Percentiles rank a stretch among this genome's conserved stretches.
Evolutionary conservation across 2,797 vertebrate species (phyloP).

Genomic region (Propithecus deckenii): DNA sequence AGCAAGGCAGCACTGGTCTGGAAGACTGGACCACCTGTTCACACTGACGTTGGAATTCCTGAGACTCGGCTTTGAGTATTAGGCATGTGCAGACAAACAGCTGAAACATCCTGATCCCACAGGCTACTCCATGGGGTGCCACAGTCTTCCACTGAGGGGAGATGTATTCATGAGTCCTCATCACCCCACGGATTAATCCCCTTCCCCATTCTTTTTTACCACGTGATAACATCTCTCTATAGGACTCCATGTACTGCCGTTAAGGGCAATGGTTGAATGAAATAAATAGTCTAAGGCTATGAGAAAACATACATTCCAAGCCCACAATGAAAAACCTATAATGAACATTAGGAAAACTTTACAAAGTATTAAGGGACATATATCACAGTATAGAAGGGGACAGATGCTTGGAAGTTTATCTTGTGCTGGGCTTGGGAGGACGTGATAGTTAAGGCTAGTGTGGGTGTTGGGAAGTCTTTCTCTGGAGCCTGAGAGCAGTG

Average conservation of each 20-base stretch:
- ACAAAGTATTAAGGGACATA: background rate
- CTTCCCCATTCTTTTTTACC: background rate
- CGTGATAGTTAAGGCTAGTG: background rate
- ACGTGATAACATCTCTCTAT: background rate
- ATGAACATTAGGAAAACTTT: background rate
- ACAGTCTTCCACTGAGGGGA: background rate
- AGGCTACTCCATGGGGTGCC: background rate
- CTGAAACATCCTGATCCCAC: background rate
- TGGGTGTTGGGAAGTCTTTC: background rate
- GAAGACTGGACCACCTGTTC: background rate
- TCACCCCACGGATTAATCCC: background rate
- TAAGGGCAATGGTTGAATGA: background rate
- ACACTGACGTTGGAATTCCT: background rate
- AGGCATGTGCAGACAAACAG: background rate
- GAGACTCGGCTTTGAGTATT: background rate
- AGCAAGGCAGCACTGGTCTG: background rate
- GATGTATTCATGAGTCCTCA: background rate
- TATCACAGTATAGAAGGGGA: background rate
- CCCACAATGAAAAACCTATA: background rate
- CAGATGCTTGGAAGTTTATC: background rate
- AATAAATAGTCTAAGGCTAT: background rate
- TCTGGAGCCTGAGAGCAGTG: background rate
- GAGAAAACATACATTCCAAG: background rate
- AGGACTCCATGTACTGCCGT: background rate
- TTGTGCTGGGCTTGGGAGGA: background rate